Evolutionary conservation across 2,888 invertebrate species (phyloP).

Genomic region (Torymus aiolomorphi): DNA sequence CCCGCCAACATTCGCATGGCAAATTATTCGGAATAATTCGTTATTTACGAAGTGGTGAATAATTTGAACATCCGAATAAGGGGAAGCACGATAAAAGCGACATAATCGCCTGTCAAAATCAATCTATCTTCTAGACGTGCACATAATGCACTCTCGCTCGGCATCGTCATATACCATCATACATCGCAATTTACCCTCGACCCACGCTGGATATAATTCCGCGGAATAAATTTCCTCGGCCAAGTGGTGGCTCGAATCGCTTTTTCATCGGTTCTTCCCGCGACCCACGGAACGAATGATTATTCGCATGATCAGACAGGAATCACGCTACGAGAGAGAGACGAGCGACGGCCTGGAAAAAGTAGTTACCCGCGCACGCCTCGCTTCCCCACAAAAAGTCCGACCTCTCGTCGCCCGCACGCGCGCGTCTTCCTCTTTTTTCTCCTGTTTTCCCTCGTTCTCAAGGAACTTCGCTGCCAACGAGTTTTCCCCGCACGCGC

Average conservation of each 20-base stretch:
- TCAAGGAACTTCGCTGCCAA: conserved; percentile 4
- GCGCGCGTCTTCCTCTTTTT: no score
- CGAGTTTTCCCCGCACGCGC: not conserved
- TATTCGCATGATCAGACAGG: conserved; percentile 31
- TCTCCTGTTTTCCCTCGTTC: not conserved
- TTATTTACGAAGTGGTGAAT: not conserved
- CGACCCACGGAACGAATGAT: conserved; percentile 14
- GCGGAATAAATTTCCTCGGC: conserved; percentile 14
- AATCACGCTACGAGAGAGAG: conserved; percentile 8
- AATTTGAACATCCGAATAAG: not conserved
- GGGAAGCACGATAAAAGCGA: conserved; percentile 14
- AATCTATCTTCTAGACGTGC: no score
- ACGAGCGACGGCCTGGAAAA: conserved; percentile 33
- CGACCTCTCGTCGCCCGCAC: no score
- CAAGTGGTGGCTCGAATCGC: not conserved
- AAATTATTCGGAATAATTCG: conserved; percentile 10
- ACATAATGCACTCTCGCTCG: no score
- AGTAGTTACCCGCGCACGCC: conserved; percentile 6
- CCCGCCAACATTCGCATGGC: conserved; percentile 1
- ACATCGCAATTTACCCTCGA: not conserved
- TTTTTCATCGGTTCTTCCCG: conserved; percentile 7
- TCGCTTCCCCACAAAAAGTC: no score
- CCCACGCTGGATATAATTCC: not conserved
- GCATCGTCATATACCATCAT: no score
- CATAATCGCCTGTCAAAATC: conserved; percentile 7